A percentile compares a stretch with the other conserved stretches of the same genome.
Evolutionary conservation across 2,888 invertebrate genomes (phyloP).

Genomic region (Tethea ocularis): DNA sequence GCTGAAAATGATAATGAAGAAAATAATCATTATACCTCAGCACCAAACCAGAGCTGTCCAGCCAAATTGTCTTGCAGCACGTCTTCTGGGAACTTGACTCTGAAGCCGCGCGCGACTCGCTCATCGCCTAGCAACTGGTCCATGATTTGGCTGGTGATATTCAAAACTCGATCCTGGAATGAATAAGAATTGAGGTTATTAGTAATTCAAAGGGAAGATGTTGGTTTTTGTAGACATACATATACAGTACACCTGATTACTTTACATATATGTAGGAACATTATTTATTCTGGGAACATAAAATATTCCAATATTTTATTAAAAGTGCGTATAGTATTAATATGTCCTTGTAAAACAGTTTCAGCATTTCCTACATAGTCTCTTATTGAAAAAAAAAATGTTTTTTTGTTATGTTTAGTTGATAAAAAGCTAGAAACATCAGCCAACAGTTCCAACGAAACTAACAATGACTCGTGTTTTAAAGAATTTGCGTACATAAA

Average conservation of each 20-base stretch:
- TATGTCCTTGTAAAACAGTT: too few relatives aligned
- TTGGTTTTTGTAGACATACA: too few relatives aligned
- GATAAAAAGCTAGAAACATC: too few relatives aligned
- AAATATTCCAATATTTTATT: too few relatives aligned
- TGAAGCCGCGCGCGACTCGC: conserved; percentile 95
- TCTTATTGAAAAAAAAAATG: too few relatives aligned
- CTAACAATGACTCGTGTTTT: neutral
- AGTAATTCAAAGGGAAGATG: too few relatives aligned
- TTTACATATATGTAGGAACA: too few relatives aligned
- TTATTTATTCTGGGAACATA: too few relatives aligned
- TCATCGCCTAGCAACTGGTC: conserved; percentile 94
- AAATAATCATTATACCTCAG: conserved; percentile 90
- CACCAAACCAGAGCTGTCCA: conserved; percentile 99
- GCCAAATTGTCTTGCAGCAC: conserved; percentile 98
- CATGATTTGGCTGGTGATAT: conserved; percentile 97
- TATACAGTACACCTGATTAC: too few relatives aligned
- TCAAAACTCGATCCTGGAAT: conserved; percentile 91
- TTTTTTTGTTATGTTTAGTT: too few relatives aligned
- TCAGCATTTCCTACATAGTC: too few relatives aligned
- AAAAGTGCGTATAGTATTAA: too few relatives aligned
- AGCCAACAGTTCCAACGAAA: neutral
- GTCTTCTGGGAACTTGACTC: conserved; percentile 99
- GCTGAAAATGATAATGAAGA: neutral
- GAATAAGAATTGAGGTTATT: conserved; percentile 12
- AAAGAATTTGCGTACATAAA: neutral